Evolutionary conservation across 2,797 vertebrate genomes (phyloP).

Genomic region (Melopsittacus undulatus): DNA sequence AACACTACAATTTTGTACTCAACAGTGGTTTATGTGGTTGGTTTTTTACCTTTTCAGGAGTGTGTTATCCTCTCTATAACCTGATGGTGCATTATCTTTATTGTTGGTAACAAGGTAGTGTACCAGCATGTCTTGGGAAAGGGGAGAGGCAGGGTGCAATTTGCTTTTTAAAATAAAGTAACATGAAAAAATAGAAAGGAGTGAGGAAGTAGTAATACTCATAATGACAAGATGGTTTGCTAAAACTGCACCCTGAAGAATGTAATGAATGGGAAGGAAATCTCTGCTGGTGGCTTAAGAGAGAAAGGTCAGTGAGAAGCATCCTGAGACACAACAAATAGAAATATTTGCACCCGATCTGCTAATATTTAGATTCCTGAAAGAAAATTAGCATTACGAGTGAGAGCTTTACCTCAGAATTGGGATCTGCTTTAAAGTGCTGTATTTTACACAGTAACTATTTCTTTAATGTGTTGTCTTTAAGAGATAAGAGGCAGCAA

Average conservation of each 20-base stretch:
- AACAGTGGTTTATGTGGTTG: background rate
- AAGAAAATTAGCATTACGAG: background rate
- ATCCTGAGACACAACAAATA: background rate
- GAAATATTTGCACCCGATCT: background rate
- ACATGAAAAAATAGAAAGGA: background rate
- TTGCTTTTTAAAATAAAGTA: background rate
- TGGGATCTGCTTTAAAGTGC: background rate
- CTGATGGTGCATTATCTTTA: background rate
- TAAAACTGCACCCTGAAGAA: background rate
- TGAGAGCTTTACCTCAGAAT: background rate
- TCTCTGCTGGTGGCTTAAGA: background rate
- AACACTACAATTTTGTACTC: background rate
- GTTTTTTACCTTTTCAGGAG: background rate
- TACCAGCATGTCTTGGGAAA: background rate
- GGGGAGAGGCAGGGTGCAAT: background rate
- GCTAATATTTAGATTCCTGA: background rate
- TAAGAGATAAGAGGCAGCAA: background rate
- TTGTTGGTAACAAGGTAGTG: background rate
- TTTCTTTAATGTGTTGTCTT: background rate
- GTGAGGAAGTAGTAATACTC: background rate
- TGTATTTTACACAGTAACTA: background rate
- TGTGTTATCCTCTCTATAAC: background rate
- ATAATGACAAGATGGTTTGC: background rate
- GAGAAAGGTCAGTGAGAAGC: background rate
- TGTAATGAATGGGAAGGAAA: background rate